Base-by-base conservation (phyloP, 2,888 invertebrate species). In the Rutpela maculata region DNA sequence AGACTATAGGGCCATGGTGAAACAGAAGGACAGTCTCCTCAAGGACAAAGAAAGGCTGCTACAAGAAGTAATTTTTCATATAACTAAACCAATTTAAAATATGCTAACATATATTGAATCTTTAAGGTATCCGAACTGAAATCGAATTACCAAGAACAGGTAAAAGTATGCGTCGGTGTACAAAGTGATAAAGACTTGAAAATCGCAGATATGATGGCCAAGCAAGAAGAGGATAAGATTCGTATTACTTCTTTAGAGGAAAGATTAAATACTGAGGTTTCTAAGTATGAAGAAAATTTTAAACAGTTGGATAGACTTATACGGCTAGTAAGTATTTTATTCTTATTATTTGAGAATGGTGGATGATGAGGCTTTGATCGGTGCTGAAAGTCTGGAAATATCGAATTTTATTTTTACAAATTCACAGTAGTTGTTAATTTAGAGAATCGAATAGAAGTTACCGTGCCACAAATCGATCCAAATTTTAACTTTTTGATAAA, bases 21-120 rank as follows among this genome's bases (percentile, higher is more conserved):
- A 75, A 75, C 84, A 88, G 78, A 81, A 87, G 67, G 86, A 89
- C 77, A 73, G 74, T 12, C 72, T 88, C 1, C 4, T 85, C 5
- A 73, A 79, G 62, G 80, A 82, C 56, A 85, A 85, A 56, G 83
- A 84, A 66, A 80, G 85, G 66, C 69, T 80, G 19, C 26, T 75
- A 12, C 70, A 82, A 75, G 84, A 87, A 72, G 87, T 87, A 80
- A 74, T 10, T 66, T 75, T 50, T 35, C n/a, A 19, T 65, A 9
- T 35, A 35, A 35, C 6, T 60, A 18, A 50, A n/a, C 17, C 6
- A 5, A 3, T 50, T n/a, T 50, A 9, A 50, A n/a, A 6, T 15
- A 50, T 50, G n/a, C 50, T 50, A n/a, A 7, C 31, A 50, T n/a
- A 15, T 2, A n/a, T 50, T 50, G n/a, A n/a, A 50, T 4, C 6